Conservation (phyloP, 2,797 vertebrate species). For the Dermochelys coriacea region DNA sequence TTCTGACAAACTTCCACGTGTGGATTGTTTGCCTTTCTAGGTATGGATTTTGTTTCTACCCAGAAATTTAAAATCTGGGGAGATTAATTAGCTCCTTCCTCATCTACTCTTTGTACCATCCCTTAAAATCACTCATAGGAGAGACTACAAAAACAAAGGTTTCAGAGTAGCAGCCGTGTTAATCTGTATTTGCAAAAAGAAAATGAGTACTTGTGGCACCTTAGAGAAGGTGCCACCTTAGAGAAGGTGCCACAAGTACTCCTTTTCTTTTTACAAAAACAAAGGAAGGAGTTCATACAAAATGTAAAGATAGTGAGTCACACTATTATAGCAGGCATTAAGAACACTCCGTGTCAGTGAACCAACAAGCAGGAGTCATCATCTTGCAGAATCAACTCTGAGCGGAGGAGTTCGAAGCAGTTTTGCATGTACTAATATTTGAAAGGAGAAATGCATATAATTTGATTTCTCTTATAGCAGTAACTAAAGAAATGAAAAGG, state of each 20-base stretch:
- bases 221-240: too few species aligned
- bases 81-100: accelerated
- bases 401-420: not conserved
- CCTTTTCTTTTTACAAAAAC: too few species aligned
- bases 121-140: not conserved
- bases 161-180: too few species aligned
- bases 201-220: too few species aligned
- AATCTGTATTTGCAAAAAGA: too few species aligned
- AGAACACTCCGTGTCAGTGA: not conserved
- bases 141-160: not conserved
- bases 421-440: not conserved
- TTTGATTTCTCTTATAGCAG: not conserved
- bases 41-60: not conserved
- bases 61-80: not conserved
- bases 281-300: not conserved
- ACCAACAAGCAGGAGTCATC: not conserved
- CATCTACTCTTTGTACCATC: not conserved
- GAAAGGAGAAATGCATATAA: not conserved
- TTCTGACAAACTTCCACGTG: not conserved
- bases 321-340: not conserved
- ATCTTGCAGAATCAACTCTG: not conserved
- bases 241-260: too few species aligned
- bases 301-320: not conserved
- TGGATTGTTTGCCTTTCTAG: not conserved
- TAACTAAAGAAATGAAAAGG: not conserved